These are phyloP conservation scores for Temnothorax rugatulus DNA, from an alignment of 2,888 invertebrate genomes.

Conservation along the genomic window DNA sequence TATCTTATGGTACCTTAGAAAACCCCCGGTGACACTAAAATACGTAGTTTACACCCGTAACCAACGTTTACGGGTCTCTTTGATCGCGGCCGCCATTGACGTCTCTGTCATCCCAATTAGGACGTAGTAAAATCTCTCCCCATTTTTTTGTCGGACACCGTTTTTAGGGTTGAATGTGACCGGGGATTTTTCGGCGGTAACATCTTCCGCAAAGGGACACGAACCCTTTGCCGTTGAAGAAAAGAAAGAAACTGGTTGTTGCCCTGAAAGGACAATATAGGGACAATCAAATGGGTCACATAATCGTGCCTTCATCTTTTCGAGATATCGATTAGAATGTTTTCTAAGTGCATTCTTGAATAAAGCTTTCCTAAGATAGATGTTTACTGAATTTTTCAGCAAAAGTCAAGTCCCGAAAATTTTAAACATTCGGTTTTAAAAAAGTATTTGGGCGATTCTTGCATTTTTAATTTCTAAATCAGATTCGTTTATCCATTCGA, in stretches of 20 bases:
- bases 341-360: constrained; percentile 32
- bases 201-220: constrained; percentile 62
- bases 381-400: constrained; percentile 3
- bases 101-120: constrained; percentile 86
- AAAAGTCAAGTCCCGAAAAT: neutral
- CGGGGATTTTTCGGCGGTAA: constrained; percentile 64
- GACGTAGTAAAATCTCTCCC: constrained; percentile 81
- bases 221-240: constrained; percentile 9
- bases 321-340: constrained; percentile 27
- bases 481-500: neutral
- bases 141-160: constrained; percentile 61
- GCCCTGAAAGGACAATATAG: constrained; percentile 16
- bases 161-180: constrained; percentile 73
- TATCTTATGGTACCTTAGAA: constrained; percentile 74
- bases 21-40: constrained; percentile 84
- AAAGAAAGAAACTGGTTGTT: constrained; percentile 22
- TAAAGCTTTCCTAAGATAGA: neutral
- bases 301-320: constrained; percentile 10
- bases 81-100: constrained; percentile 84
- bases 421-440: neutral
- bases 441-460: neutral
- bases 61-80: constrained; percentile 81
- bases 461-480: neutral
- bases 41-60: constrained; percentile 84
- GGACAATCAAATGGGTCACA: neutral